A percentile compares a stretch with the other conserved stretches of the same genome.
Evolutionary conservation across 2,888 invertebrate species (phyloP).

Genomic region (Rhagonycha lutea): DNA sequence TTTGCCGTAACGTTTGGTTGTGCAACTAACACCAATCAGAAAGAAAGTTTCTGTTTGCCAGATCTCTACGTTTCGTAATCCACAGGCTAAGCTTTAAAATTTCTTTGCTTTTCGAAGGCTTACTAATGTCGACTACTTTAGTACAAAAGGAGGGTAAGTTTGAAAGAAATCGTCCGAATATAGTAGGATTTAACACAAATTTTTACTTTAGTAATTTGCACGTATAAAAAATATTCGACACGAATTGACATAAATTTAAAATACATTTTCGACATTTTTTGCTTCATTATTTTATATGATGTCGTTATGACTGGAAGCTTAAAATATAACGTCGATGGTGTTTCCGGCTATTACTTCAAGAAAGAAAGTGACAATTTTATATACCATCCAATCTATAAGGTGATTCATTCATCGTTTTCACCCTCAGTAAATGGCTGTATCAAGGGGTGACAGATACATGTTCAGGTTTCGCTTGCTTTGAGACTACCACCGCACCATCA

Average conservation of each 20-base stretch:
- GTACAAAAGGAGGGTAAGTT: slow-evolving; percentile 22
- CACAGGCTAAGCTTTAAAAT: slow-evolving; percentile 22
- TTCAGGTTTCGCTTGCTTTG: slow-evolving; percentile 13
- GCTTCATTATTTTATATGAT: not conserved
- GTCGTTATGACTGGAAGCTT: not conserved
- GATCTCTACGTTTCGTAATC: slow-evolving; percentile 26
- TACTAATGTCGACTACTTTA: slow-evolving; percentile 23
- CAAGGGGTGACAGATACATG: slow-evolving; percentile 24
- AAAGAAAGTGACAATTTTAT: slow-evolving; percentile 27
- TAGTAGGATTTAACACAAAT: slow-evolving; percentile 5
- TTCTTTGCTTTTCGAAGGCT: slow-evolving; percentile 27
- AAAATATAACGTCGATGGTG: slow-evolving; percentile 12
- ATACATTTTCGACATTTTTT: not conserved
- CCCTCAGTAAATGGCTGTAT: slow-evolving; percentile 27
- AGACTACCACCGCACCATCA: slow-evolving; percentile 9
- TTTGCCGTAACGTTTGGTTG: not conserved
- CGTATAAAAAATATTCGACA: not conserved
- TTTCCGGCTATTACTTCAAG: slow-evolving; percentile 16
- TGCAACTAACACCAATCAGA: slow-evolving; percentile 2
- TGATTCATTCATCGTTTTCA: slow-evolving; percentile 26
- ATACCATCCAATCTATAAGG: slow-evolving; percentile 28
- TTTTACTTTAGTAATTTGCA: slow-evolving; percentile 6
- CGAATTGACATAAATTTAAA: not conserved
- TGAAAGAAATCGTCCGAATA: slow-evolving; percentile 27
- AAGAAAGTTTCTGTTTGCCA: slow-evolving; percentile 20